Evolutionary conservation across 2,113 vertebrate species (phyloP), one percentile per base, ranked within the genome.

Genomic region (Atherinomorus stipes): DNA sequence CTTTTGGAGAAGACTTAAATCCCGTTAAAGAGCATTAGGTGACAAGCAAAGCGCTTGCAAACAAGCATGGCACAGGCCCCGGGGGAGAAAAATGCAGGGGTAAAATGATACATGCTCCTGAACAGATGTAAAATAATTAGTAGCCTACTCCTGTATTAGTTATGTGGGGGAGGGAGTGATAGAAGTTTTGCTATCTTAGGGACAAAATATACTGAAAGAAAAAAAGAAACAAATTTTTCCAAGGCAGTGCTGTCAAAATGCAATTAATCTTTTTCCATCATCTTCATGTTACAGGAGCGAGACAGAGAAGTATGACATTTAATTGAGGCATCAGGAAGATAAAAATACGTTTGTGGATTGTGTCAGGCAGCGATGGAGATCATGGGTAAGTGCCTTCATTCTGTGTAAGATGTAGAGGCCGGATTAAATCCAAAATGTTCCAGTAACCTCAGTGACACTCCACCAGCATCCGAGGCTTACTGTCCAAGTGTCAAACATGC

Each of bases 11-110:
- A 90, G 92, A 82, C 90, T 85, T 88, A 90, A 93, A 93, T 90
- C 90, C 91, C 31, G 42, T 73, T 85, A 93, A 94, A 92, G 93
- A 92, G 93, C 89, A 92, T 94, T 93, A 94, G 89, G 70, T 80
- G 71, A 83, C 90, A 90, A 76, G 77, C 83, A 84, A 90, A 81
- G 74, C 74, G 64, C 83, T 68, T 78, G 64, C 77, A 78, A 85
- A 80, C 85, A 85, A 79, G 51, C 84, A 68, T 73, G 76, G 62
- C 72, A 66, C 47, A 58, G 80, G 79, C 59, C 78, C 68, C 8
- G 16, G 11, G 7, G 50, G 22, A n/a, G 61, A 60, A 60, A 38
- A 47, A 42, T 40, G 34, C 64, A 38, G 49, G 72, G 40, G 71
- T 70, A 61, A 64, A 78, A 67, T 59, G 44, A 83, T 75, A 71